A percentile compares a stretch with the other conserved stretches of the same genome.
phyloP scores from a whole-genome alignment of 2,797 vertebrate species.

The Simalia tracyae region DNA sequence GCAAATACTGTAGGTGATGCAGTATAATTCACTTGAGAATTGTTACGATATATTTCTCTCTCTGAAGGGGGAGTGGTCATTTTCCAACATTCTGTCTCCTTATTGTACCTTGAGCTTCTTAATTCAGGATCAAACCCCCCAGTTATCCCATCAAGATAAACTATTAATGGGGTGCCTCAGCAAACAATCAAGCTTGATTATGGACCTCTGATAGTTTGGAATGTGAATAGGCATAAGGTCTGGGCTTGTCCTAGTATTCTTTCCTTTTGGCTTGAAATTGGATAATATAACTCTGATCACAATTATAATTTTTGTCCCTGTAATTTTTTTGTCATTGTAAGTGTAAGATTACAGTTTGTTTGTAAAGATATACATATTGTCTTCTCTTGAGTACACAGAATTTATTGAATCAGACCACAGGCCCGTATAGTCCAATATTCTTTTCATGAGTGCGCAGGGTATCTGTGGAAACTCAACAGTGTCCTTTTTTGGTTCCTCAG shows the following conservation, averaged over 20 bases:
- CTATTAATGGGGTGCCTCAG: background rate
- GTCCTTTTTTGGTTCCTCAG: background rate
- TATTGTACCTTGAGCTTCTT: background rate
- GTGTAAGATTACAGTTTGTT: background rate
- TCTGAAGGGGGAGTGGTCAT: background rate
- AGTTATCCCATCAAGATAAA: background rate
- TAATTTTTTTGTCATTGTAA: background rate
- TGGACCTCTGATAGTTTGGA: background rate
- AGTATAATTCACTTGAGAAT: background rate
- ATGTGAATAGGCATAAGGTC: background rate
- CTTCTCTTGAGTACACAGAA: background rate
- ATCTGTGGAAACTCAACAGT: background rate
- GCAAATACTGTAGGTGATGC: background rate
- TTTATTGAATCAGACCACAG: background rate
- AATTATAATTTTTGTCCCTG: background rate
- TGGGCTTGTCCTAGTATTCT: background rate
- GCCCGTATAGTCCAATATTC: background rate
- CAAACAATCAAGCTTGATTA: background rate
- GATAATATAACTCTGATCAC: background rate
- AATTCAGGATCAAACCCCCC: background rate
- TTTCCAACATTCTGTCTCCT: background rate
- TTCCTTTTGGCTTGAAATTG: background rate
- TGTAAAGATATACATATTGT: background rate
- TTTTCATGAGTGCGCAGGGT: background rate
- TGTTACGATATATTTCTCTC: background rate